These are phyloP conservation scores for Plectropomus leopardus DNA, from an alignment of 2,113 vertebrate species.

Conservation along the genomic window DNA sequence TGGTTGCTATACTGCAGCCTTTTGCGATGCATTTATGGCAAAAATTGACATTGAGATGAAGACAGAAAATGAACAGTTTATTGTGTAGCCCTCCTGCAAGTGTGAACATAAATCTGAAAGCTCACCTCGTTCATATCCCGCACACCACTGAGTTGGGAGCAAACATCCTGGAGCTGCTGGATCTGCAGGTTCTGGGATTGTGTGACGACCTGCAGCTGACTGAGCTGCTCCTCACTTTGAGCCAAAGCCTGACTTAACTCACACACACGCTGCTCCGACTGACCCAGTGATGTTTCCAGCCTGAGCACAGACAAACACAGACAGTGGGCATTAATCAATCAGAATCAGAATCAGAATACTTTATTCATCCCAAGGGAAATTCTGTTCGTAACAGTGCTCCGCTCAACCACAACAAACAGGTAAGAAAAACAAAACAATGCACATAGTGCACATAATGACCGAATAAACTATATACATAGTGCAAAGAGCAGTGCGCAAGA, in stretches of 20 bases:
- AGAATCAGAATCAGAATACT: no score
- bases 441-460: no score
- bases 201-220: constrained; percentile 68
- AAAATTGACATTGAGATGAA: no score
- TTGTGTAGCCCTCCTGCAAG: not conserved
- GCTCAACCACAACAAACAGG: no score
- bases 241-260: constrained; percentile 65
- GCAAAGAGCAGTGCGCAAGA: no score
- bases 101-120: not conserved
- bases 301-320: constrained; percentile 58
- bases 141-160: constrained; percentile 76
- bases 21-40: no score
- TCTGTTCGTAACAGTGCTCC: no score
- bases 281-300: constrained; percentile 64
- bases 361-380: no score
- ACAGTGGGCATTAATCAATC: not conserved
- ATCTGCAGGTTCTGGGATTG: constrained; percentile 75
- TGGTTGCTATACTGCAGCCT: no score
- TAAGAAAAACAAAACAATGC: no score
- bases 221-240: constrained; percentile 66
- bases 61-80: no score
- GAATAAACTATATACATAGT: no score
- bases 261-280: constrained; percentile 62
- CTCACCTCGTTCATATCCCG: constrained; percentile 89
- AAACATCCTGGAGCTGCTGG: constrained; percentile 79